These are phyloP conservation scores for Microvelia longipes DNA, from an alignment of 1,140 invertebrate species.

Conservation along the genomic window DNA sequence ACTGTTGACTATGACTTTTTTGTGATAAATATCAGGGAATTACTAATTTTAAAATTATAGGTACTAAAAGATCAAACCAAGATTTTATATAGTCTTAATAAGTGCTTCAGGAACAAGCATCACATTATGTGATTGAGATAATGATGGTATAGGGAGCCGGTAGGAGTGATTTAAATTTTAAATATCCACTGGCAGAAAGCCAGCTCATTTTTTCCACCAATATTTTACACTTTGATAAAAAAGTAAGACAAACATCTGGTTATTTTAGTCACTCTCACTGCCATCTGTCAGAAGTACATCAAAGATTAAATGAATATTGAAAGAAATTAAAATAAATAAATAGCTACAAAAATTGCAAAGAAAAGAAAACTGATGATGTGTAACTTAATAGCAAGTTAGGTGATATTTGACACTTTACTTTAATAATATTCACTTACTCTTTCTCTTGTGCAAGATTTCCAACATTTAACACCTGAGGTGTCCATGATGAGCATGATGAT, in stretches of 20 bases:
- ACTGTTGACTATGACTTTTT: not conserved
- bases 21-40: not conserved
- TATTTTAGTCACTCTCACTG: not conserved
- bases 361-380: not conserved
- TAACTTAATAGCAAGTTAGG: no score
- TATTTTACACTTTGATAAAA: no score
- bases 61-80: not conserved
- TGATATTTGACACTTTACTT: no score
- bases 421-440: conserved; percentile 39
- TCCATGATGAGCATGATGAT: conserved; percentile 30
- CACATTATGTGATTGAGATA: no score
- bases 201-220: no score
- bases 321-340: not conserved
- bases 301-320: not conserved
- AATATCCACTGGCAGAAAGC: no score
- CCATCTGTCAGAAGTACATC: not conserved
- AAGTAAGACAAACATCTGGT: no score
- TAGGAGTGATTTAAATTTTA: no score
- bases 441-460: conserved; percentile 60
- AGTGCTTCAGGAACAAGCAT: no score
- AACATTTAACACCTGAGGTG: conserved; percentile 44
- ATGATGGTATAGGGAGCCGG: no score
- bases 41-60: not conserved
- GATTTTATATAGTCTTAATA: no score
- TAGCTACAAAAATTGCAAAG: not conserved